These are phyloP conservation scores for Antrozous pallidus DNA, from an alignment of 2,797 vertebrate species.

Conservation along the genomic window DNA sequence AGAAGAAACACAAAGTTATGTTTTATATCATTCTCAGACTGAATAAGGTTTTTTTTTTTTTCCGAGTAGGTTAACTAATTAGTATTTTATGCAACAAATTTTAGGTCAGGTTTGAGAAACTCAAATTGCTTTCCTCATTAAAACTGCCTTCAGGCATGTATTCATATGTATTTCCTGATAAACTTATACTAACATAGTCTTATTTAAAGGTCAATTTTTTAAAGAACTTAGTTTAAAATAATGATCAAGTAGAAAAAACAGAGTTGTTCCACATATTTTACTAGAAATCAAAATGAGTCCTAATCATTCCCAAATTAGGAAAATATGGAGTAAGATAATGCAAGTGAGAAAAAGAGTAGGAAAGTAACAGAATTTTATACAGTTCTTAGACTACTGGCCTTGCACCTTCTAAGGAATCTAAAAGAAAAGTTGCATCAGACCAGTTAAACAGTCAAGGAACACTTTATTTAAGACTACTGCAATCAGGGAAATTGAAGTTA, in stretches of 20 bases:
- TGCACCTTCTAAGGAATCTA: background rate
- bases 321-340: background rate
- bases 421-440: background rate
- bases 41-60: slow-evolving; percentile 19
- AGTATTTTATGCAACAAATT: slow-evolving; percentile 64
- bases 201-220: slow-evolving; percentile 53
- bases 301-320: slow-evolving; percentile 24
- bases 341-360: background rate
- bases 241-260: background rate
- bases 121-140: slow-evolving; percentile 75
- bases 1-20: background rate
- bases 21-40: background rate
- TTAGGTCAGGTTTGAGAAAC: slow-evolving; percentile 66
- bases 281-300: slow-evolving; percentile 6
- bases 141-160: slow-evolving; percentile 70
- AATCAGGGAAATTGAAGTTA: background rate
- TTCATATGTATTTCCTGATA: slow-evolving; percentile 57
- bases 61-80: slow-evolving; percentile 67
- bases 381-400: background rate
- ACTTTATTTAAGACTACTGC: background rate
- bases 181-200: slow-evolving; percentile 45
- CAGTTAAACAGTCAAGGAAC: background rate
- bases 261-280: background rate
- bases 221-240: slow-evolving; percentile 53
- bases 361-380: background rate